phyloP scores from a whole-genome alignment of 2,888 invertebrate species.

The Ophion ellenae region DNA sequence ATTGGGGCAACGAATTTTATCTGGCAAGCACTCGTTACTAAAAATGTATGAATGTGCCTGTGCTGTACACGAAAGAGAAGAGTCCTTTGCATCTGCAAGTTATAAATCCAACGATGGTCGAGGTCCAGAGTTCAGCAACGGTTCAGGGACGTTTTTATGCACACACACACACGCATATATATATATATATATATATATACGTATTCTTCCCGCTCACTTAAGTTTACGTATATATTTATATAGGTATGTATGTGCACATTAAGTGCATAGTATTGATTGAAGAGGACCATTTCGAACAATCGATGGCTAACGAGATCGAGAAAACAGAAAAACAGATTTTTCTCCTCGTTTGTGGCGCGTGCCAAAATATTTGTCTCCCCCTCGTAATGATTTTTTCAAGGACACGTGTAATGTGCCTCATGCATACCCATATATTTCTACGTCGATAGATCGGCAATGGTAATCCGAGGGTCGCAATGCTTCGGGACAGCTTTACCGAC shows the following conservation, averaged over 20 bases:
- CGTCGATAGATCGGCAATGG: slow-evolving; percentile 16
- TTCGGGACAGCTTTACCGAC: slow-evolving; percentile 58
- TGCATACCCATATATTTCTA: background rate
- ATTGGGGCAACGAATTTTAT: background rate
- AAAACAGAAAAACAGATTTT: slow-evolving; percentile 47
- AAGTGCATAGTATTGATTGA: background rate
- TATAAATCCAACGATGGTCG: slow-evolving; percentile 50
- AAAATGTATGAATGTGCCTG: slow-evolving; percentile 4
- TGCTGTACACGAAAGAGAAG: background rate
- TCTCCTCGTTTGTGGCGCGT: slow-evolving; percentile 66
- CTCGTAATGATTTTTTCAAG: background rate
- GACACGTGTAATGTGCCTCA: background rate
- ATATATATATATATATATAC: too few relatives aligned
- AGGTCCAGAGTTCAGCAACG: slow-evolving; percentile 51
- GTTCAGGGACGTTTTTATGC: slow-evolving; percentile 58
- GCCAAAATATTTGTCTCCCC: slow-evolving; percentile 69
- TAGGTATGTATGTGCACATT: background rate
- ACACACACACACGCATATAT: background rate
- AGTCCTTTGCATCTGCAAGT: slow-evolving; percentile 59
- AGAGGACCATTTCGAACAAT: slow-evolving; percentile 69
- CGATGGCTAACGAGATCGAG: slow-evolving; percentile 73
- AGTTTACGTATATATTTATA: background rate
- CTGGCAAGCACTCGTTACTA: slow-evolving; percentile 6
- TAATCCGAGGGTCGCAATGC: slow-evolving; percentile 52
- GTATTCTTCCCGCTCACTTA: too few relatives aligned